Evolutionary conservation across 2,888 invertebrate genomes (phyloP).

Genomic region (Nipponacmea schrenckii): DNA sequence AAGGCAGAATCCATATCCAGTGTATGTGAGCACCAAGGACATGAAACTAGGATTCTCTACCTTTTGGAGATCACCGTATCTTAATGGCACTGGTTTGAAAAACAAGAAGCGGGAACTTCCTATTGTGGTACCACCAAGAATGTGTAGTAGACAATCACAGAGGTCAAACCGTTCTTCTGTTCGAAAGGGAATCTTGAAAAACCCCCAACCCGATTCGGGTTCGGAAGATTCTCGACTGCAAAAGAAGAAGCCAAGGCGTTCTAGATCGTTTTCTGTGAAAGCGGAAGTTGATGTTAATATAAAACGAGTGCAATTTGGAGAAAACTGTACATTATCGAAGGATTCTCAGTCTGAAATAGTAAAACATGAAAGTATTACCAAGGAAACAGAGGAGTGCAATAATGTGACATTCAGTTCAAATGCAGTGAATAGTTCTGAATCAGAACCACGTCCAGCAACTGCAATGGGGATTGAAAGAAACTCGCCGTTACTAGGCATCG

Average conservation of each 20-base stretch:
- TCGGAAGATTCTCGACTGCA: not conserved
- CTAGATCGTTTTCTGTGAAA: not conserved
- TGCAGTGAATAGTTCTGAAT: too few species aligned
- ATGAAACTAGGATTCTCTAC: slow-evolving; percentile 11
- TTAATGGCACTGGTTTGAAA: not conserved
- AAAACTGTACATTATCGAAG: too few species aligned
- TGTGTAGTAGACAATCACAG: not conserved
- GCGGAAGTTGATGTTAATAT: not conserved
- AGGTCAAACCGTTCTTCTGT: too few species aligned
- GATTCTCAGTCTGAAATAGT: too few species aligned
- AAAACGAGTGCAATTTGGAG: not conserved
- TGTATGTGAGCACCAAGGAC: not conserved
- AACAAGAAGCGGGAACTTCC: not conserved
- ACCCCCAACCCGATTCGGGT: not conserved
- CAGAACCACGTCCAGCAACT: too few species aligned
- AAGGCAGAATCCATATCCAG: not conserved
- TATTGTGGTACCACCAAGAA: not conserved
- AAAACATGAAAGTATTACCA: too few species aligned
- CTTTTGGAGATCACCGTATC: slow-evolving; percentile 19
- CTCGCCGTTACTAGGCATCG: too few species aligned
- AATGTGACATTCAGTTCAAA: too few species aligned
- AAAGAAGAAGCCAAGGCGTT: not conserved
- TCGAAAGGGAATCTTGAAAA: too few species aligned
- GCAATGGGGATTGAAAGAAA: too few species aligned
- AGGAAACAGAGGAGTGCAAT: too few species aligned